Base-by-base conservation (phyloP, 2,797 vertebrate species). In the Peromyscus melanophrys region DNA sequence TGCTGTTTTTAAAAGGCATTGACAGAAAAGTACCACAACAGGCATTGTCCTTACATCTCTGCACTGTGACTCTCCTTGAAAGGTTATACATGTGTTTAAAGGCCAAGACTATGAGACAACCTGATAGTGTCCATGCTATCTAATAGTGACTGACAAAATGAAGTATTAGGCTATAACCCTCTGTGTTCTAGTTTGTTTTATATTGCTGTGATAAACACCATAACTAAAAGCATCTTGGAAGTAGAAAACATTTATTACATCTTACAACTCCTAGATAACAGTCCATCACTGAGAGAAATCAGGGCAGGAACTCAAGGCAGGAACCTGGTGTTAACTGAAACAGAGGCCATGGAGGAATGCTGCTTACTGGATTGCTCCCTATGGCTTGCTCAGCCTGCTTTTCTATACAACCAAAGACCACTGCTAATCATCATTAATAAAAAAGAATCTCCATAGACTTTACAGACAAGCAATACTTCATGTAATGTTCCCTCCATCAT, bases 151-250 rank as follows among this genome's bases (percentile, higher is more conserved):
- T 73, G 65, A 31, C 31, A 89, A 46, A 65, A 81, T 40, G 19
- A 46, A 2, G 2, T 1, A 0, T 10, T 25, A n/a, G 8, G 37
- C 69, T 34, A 63, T 1, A 55, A 34, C 1, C 0, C 40, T 80
- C 49, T 55, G 31, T 27, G 65, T 69, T 69, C 49, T 52, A 17
- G 21, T 6, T 52, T 69, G 63, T n/a, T 86, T 86, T 52, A 19
- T 69, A 27, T 17, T 52, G 21, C 46, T 86, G 9, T 52, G 23
- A 52, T 86, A 52, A 37, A 52, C 34, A n/a, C 31, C 31, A 37
- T 52, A 21, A 52, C 83, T 52, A n/a, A 69, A 49, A 25, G 31
- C 43, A 52, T 69, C 46, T 27, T 86, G 17, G 29, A 23, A 16
- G 31, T 34, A 31, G 16, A 34, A 52, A 78, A 52, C 14, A 27